Conservation (phyloP, 2,797 vertebrate genomes). For the Eurystomus glaucurus region DNA sequence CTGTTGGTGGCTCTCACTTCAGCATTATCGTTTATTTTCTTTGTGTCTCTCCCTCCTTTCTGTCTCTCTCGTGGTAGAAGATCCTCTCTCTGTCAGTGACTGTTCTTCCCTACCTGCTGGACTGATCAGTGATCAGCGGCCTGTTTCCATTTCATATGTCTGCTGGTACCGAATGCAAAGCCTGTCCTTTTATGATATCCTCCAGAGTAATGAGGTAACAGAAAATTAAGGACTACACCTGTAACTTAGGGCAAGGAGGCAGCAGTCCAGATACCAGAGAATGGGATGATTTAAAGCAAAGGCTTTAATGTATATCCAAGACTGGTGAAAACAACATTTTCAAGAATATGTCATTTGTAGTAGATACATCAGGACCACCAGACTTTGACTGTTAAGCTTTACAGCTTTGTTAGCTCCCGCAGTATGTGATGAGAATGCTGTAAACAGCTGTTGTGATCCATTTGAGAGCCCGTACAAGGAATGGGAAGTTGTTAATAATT, state of each 20-base stretch:
- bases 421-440: background rate
- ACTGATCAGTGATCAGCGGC: conserved; percentile 88
- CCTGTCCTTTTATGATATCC: conserved; percentile 91
- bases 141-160: conserved; percentile 89
- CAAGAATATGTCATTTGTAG: background rate
- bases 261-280: background rate
- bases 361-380: background rate
- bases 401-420: background rate
- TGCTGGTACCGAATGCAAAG: conserved; percentile 91
- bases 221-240: conserved; percentile 34
- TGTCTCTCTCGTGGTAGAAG: conserved; percentile 85
- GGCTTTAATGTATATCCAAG: background rate
- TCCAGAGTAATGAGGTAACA: conserved; percentile 90
- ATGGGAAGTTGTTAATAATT: background rate
- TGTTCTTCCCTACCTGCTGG: conserved; percentile 86
- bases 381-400: background rate
- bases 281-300: background rate
- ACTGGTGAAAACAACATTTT: background rate
- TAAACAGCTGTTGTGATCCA: background rate
- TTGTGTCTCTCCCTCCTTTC: conserved; percentile 76
- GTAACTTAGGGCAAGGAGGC: background rate
- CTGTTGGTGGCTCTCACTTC: conserved; percentile 59
- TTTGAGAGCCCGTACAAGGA: background rate
- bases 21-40: conserved; percentile 77
- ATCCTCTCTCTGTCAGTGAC: conserved; percentile 88